phyloP scores from a whole-genome alignment of 2,888 invertebrate species.

The Deroplatys truncata region DNA sequence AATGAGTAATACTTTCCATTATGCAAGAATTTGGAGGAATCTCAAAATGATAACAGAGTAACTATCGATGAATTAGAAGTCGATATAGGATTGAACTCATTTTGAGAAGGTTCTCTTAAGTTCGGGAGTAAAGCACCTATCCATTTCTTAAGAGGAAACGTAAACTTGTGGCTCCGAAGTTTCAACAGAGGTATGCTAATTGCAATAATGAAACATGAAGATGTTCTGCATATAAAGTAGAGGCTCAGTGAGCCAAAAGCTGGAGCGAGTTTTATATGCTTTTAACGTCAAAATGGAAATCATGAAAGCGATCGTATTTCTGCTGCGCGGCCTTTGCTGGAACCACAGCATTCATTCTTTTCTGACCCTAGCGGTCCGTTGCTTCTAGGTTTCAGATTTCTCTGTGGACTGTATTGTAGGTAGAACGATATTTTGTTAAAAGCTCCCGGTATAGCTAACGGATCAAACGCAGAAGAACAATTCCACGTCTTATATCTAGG shows the following conservation, averaged over 20 bases:
- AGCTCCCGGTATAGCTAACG: too few species aligned
- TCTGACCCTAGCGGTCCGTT: too few species aligned
- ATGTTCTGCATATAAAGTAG: not conserved
- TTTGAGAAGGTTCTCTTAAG: too few species aligned
- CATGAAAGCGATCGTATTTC: not conserved
- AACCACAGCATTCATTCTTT: not conserved
- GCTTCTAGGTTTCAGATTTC: not conserved
- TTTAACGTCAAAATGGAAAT: not conserved
- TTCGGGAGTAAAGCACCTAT: not conserved
- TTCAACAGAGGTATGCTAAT: not conserved
- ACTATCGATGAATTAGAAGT: too few species aligned
- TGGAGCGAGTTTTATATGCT: not conserved
- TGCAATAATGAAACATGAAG: not conserved
- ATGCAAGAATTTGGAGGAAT: too few species aligned
- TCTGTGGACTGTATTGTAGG: not conserved
- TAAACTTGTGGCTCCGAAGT: not conserved
- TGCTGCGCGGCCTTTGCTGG: not conserved
- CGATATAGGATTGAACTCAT: too few species aligned
- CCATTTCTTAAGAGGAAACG: not conserved
- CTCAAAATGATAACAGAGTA: too few species aligned
- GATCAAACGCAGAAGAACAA: too few species aligned
- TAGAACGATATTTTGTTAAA: not conserved
- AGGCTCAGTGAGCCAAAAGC: not conserved
- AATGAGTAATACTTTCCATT: too few species aligned
- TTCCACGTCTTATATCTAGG: too few species aligned